Evolutionary conservation across 2,797 vertebrate genomes (phyloP).

Genomic region (Sebastes hubbsi): DNA sequence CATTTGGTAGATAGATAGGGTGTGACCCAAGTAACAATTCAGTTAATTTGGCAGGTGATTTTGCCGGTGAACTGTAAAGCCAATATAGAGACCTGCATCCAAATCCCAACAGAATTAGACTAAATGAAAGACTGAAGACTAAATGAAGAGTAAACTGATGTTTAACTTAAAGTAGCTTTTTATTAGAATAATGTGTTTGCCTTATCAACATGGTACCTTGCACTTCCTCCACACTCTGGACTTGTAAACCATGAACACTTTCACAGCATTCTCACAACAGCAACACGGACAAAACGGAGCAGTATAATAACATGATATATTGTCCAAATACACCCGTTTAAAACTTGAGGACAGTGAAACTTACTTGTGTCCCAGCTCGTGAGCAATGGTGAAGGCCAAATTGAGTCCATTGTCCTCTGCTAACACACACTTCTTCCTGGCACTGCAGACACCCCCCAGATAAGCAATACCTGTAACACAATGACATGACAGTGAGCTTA

Average conservation of each 20-base stretch:
- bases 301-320: not conserved
- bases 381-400: conserved; percentile 96
- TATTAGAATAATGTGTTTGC: not conserved
- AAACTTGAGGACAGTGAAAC: conserved; percentile 42
- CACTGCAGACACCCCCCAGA: conserved; percentile 93
- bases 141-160: not conserved
- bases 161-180: not conserved
- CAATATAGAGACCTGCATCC: not conserved
- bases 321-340: not conserved
- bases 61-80: not conserved
- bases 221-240: not conserved
- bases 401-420: conserved; percentile 98
- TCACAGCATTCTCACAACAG: not conserved
- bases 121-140: not conserved
- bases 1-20: not conserved
- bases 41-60: not conserved
- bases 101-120: not conserved
- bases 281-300: no score
- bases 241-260: not conserved
- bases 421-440: conserved; percentile 95
- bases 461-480: conserved; percentile 92
- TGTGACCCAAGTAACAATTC: not conserved
- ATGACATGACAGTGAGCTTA: not conserved
- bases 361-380: conserved; percentile 98
- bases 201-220: not conserved